A percentile compares a stretch with the other conserved stretches of the same genome.
Conservation (phyloP, 2,113 vertebrate species). For the Percopsis transmontana region DNA sequence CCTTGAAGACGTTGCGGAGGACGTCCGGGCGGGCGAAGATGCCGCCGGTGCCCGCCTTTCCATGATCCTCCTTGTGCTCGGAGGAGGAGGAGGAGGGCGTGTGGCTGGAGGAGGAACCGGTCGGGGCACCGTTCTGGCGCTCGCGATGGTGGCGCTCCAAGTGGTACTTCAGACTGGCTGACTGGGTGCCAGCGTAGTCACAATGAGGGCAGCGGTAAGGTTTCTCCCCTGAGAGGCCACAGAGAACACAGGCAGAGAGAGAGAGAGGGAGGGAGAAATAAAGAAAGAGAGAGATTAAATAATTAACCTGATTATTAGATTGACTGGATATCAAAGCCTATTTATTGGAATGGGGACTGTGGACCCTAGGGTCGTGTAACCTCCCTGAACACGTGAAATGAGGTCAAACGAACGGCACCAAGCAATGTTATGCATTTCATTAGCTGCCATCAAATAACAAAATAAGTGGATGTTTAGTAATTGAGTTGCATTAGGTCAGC, state of each 20-base stretch:
- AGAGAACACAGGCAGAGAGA: conserved; percentile 32
- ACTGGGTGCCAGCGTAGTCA: conserved; percentile 98
- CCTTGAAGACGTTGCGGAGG: conserved; percentile 91
- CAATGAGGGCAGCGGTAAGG: conserved; percentile 98
- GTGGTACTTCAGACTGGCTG: conserved; percentile 97
- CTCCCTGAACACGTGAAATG: conserved; percentile 72
- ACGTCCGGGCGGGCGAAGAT: conserved; percentile 95
- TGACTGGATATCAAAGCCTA: conserved; percentile 73
- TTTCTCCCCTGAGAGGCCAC: conserved; percentile 88
- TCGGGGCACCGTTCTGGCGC: conserved; percentile 88
- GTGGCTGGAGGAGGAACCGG: conserved; percentile 84
- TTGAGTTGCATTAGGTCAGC: conserved; percentile 4
- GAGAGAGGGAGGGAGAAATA: conserved; percentile 54
- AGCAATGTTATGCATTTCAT: conserved; percentile 60
- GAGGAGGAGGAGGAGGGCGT: conserved; percentile 68
- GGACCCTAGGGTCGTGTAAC: conserved; percentile 76
- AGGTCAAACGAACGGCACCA: conserved; percentile 67
- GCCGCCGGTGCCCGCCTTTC: conserved; percentile 75
- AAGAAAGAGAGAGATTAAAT: conserved; percentile 64
- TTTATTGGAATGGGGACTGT: conserved; percentile 73
- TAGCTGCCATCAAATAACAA: conserved; percentile 46
- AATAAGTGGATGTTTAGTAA: conserved; percentile 34
- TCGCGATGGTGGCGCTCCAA: conserved; percentile 95
- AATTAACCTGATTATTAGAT: conserved; percentile 77
- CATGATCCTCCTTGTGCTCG: conserved; percentile 90